phyloP scores from a whole-genome alignment of 2,113 vertebrate species.

The Motacilla tschutschensis region DNA sequence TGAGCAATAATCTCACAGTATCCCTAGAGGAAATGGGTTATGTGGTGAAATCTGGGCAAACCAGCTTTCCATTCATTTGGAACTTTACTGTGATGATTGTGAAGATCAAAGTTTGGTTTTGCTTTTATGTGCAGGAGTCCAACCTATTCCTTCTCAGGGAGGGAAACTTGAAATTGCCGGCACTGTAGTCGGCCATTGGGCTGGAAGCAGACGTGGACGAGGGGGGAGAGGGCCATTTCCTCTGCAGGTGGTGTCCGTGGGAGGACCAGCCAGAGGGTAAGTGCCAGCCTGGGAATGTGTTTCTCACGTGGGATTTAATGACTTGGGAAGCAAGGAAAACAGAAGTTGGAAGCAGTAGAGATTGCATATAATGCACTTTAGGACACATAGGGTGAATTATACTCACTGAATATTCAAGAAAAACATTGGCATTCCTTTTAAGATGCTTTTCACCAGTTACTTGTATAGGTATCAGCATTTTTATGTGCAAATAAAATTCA shows the following conservation, averaged over 20 bases:
- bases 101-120: slow-evolving; percentile 55
- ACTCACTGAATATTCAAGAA: neutral
- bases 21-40: neutral
- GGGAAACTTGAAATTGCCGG: slow-evolving; percentile 96
- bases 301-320: neutral
- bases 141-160: slow-evolving; percentile 89
- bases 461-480: neutral
- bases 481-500: neutral
- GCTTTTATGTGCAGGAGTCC: slow-evolving; percentile 78
- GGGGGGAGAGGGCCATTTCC: slow-evolving; percentile 88
- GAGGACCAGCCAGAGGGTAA: slow-evolving; percentile 89
- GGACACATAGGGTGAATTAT: neutral
- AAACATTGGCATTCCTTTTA: neutral
- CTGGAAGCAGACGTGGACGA: slow-evolving; percentile 84
- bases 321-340: neutral
- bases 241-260: slow-evolving; percentile 92
- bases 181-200: slow-evolving; percentile 95
- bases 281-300: neutral
- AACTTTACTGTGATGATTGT: slow-evolving; percentile 3
- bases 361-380: neutral
- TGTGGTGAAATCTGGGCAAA: neutral
- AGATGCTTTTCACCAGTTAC: neutral
- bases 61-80: neutral
- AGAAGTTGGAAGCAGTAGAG: neutral
- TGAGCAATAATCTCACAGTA: neutral